These are phyloP conservation scores for Rhagium mordax DNA, from an alignment of 2,888 invertebrate species.

Conservation along the genomic window DNA sequence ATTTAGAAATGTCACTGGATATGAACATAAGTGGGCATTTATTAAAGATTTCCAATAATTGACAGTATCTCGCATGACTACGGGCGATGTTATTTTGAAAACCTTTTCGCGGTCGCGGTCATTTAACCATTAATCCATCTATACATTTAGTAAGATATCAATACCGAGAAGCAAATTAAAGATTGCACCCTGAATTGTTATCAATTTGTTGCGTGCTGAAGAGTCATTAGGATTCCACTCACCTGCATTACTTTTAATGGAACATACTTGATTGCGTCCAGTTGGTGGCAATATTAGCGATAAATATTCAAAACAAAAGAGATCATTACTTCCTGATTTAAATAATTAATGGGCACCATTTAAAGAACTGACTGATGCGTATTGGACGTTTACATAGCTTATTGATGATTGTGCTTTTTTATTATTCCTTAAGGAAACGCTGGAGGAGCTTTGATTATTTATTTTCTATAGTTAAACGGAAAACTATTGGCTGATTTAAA, in stretches of 20 bases:
- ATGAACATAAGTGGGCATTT: not conserved
- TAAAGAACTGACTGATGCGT: constrained; percentile 3
- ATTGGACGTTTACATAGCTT: constrained; percentile 4
- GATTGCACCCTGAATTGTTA: constrained; percentile 29
- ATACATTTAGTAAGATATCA: constrained; percentile 19
- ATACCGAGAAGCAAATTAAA: constrained; percentile 18
- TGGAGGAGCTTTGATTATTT: not conserved
- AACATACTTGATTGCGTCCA: constrained; percentile 15
- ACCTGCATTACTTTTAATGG: constrained; percentile 31
- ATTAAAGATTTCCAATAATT: not conserved
- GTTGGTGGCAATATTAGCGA: constrained; percentile 22
- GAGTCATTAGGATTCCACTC: constrained; percentile 14
- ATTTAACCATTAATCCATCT: not conserved
- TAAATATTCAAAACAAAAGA: constrained; percentile 26
- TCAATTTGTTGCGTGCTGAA: constrained; percentile 24
- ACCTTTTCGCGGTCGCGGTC: not conserved
- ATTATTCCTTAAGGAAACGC: not conserved
- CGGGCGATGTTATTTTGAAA: not conserved
- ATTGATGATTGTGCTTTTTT: not conserved
- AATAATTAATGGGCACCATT: constrained; percentile 21
- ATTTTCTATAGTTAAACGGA: not conserved
- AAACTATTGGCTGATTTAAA: not conserved
- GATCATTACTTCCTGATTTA: constrained; percentile 16
- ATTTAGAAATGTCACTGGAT: too few species aligned
- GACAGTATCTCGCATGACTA: not conserved